Base-by-base conservation (phyloP, 2,113 vertebrate species). In the Halichoeres trimaculatus region DNA sequence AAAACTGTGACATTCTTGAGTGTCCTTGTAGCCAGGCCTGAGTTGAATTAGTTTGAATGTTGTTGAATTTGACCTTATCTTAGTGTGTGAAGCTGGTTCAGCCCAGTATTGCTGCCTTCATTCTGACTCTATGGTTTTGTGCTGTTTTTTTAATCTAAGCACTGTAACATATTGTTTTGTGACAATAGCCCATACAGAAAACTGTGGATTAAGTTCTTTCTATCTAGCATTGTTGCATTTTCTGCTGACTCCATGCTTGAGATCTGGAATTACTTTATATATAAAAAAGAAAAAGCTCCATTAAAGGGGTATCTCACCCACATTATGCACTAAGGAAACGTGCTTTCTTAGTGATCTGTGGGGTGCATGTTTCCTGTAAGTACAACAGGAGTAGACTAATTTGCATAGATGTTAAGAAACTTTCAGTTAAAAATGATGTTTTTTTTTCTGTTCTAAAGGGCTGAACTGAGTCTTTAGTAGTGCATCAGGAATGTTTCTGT, bases 11-110 rank as follows among this genome's bases (percentile, higher is more conserved):
- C 38, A 53, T 20, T 16, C 53, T 59, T 41, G 57, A 13, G 52
- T 19, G 51, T 79, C 63, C 34, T 76, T 66, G 58, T 10, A 1
- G 41, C 48, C 12, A 20, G 9, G 56, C 5, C 35, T 14, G 69
- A 1, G 43, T 24, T 60, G 12, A 54, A 54, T 50, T 54, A 12
- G 11, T 24, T 70, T 26, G 17, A 40, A 3, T 11, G 11, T 30
- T 47, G 14, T 16, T 30, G 24, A 34, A 30, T 54, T 47, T 69
- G 36, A 68, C 34, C n/a, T 58, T 54, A 60, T 40, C 17, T 56
- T 7, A 57, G 43, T 1, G 0, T 47, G 10, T 11, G 12, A 52
- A 6, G 10, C 17, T 48, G 61, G 47, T 20, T 30, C 30, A 30
- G 30, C 30, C 30, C 3, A 30, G 30, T 30, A 30, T 30, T 30